Evolutionary conservation across 2,888 invertebrate species (phyloP).

Genomic region (Phrixothrix hirtus): DNA sequence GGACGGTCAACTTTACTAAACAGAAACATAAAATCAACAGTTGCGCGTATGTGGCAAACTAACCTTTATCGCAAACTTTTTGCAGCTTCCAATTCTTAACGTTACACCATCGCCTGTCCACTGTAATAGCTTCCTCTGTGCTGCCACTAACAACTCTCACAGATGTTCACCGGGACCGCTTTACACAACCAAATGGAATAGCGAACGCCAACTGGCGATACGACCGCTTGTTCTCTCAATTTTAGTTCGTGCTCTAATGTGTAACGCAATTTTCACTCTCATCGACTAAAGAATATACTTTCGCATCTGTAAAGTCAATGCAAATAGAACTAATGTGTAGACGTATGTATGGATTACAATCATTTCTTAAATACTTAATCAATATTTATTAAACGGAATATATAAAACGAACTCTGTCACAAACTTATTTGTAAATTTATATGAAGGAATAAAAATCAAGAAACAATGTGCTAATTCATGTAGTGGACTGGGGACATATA

Average conservation of each 20-base stretch:
- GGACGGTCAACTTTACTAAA: conserved; percentile 8
- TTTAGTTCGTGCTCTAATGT: conserved; percentile 17
- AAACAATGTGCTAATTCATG: conserved; percentile 46
- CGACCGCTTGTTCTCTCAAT: conserved; percentile 27
- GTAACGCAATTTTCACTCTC: conserved; percentile 14
- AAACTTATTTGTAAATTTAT: too few species aligned
- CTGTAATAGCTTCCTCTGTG: conserved; percentile 52
- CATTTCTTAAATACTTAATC: too few species aligned
- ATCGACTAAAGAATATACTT: conserved; percentile 4
- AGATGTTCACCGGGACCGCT: conserved; percentile 46
- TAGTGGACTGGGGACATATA: conserved; percentile 45
- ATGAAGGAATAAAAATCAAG: too few species aligned
- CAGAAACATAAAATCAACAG: conserved; percentile 22
- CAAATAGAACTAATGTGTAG: neutral
- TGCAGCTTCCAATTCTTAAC: conserved; percentile 45
- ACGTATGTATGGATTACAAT: too few species aligned
- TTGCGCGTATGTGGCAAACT: conserved; percentile 18
- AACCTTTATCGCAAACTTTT: conserved; percentile 43
- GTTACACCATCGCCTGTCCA: conserved; percentile 49
- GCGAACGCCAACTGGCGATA: conserved; percentile 31
- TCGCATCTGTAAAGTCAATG: conserved; percentile 3
- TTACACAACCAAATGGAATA: conserved; percentile 22
- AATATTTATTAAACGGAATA: too few species aligned
- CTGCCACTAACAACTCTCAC: conserved; percentile 48
- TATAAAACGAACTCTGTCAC: too few species aligned